Conservation (phyloP, 2,888 invertebrate genomes). For the Plemyria rubiginata region DNA sequence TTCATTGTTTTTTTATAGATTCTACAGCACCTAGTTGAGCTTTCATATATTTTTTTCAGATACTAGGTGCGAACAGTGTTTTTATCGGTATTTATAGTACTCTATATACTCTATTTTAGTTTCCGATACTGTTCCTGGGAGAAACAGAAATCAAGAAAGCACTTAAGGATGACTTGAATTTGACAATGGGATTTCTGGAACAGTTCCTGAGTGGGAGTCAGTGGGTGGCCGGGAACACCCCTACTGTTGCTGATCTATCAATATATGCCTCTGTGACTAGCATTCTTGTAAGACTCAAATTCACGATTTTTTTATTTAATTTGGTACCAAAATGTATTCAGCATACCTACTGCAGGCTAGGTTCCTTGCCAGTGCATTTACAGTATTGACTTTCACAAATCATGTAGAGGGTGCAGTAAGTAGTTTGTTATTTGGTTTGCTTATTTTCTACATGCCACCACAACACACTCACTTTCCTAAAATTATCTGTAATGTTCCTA, state of each 20-base stretch:
- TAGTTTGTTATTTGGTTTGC: no score
- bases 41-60: no score
- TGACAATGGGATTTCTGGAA: constrained; percentile 85
- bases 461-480: no score
- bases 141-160: constrained; percentile 82
- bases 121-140: constrained; percentile 85
- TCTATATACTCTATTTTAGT: constrained; percentile 68
- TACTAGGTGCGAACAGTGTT: no score
- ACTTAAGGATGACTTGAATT: constrained; percentile 82
- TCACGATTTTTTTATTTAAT: not conserved
- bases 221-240: constrained; percentile 86
- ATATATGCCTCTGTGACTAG: constrained; percentile 84
- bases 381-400: no score
- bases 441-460: not conserved
- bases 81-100: no score
- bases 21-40: no score
- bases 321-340: not conserved
- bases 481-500: no score
- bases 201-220: constrained; percentile 83
- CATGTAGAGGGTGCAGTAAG: no score
- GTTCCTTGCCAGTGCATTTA: no score
- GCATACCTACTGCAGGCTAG: no score
- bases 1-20: not conserved
- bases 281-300: constrained; percentile 75
- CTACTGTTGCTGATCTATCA: constrained; percentile 87